Conservation (phyloP, 2,888 invertebrate genomes). For the Caenorhabditis afra region DNA sequence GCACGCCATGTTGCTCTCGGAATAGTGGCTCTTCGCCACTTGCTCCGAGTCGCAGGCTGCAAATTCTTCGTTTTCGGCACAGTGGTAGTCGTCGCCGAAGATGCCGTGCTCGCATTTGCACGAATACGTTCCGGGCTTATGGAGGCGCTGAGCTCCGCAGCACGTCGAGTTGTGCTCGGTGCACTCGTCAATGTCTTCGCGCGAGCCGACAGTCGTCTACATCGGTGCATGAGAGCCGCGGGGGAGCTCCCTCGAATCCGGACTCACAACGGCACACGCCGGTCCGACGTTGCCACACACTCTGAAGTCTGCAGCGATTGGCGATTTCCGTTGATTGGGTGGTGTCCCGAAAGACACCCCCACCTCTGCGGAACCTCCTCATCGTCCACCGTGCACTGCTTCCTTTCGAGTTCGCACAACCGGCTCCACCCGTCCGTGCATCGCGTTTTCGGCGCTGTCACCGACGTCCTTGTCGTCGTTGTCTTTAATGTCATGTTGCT, state of each 20-base stretch:
- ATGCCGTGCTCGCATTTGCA: conserved; percentile 92
- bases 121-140: conserved; percentile 90
- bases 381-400: conserved; percentile 77
- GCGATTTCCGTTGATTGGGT: conserved; percentile 76
- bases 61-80: conserved; percentile 69
- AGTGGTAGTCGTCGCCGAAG: conserved; percentile 86
- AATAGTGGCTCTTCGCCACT: conserved; percentile 66
- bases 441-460: conserved; percentile 16
- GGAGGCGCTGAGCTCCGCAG: conserved; percentile 92
- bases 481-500: not conserved
- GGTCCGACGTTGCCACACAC: conserved; percentile 74
- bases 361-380: conserved; percentile 79
- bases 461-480: not conserved
- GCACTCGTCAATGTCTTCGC: conserved; percentile 77
- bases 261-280: conserved; percentile 75
- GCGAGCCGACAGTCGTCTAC: conserved; percentile 85
- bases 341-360: conserved; percentile 74
- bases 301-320: conserved; percentile 71
- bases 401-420: conserved; percentile 74
- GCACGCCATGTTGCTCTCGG: conserved; percentile 70
- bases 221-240: conserved; percentile 70
- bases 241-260: conserved; percentile 77
- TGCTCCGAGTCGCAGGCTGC: conserved; percentile 71
- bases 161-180: conserved; percentile 83
- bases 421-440: conserved; percentile 75